Evolutionary conservation across 1,140 invertebrate genomes (phyloP).

Genomic region (Leptinotarsa defecta): DNA sequence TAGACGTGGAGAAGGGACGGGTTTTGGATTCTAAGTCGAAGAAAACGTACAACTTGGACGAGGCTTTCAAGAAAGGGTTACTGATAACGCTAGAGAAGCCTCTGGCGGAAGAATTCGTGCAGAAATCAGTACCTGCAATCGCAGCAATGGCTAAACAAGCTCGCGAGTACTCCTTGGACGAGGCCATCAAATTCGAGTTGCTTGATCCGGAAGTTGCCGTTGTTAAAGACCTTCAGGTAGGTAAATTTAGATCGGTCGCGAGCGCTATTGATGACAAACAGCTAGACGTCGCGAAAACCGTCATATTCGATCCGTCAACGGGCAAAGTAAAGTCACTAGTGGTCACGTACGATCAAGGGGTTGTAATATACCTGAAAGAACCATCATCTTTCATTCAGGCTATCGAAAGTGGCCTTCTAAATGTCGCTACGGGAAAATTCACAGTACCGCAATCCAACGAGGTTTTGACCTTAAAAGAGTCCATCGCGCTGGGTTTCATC

Average conservation of each 20-base stretch:
- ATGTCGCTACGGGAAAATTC: constrained; percentile 74
- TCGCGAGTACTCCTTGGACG: constrained; percentile 75
- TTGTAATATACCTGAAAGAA: constrained; percentile 71
- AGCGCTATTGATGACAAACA: constrained; percentile 72
- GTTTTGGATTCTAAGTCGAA: constrained; percentile 80
- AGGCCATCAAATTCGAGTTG: constrained; percentile 77
- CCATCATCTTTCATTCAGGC: constrained; percentile 78
- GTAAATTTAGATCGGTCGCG: constrained; percentile 72
- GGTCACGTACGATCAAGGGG: constrained; percentile 75
- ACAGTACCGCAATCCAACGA: constrained; percentile 74
- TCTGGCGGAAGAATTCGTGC: constrained; percentile 58
- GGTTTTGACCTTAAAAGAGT: constrained; percentile 81
- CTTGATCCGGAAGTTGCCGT: constrained; percentile 77
- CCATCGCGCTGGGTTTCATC: constrained; percentile 78
- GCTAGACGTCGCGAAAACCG: constrained; percentile 68
- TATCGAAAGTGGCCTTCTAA: constrained; percentile 72
- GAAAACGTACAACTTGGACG: constrained; percentile 71
- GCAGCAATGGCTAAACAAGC: constrained; percentile 58
- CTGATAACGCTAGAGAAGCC: constrained; percentile 75
- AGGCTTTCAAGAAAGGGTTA: constrained; percentile 73
- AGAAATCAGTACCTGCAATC: constrained; percentile 40
- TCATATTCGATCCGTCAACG: constrained; percentile 70
- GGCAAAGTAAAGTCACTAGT: constrained; percentile 68
- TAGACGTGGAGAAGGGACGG: constrained; percentile 75
- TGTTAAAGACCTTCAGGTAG: constrained; percentile 77